These are phyloP conservation scores for Plutella xylostella DNA, from an alignment of 2,888 invertebrate species.

Conservation along the genomic window DNA sequence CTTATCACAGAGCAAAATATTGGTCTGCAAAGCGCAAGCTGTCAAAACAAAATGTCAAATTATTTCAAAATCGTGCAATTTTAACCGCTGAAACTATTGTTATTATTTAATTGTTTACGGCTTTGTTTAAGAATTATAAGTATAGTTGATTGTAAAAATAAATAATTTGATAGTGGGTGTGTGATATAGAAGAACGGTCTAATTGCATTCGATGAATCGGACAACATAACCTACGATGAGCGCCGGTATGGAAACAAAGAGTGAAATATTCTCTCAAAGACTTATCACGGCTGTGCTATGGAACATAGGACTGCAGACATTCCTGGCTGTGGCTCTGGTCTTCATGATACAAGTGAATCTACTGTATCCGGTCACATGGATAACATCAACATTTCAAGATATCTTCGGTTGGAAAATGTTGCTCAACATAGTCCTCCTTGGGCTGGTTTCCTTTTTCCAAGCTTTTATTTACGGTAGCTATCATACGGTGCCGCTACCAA, in stretches of 20 bases:
- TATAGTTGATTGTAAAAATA: too few relatives aligned
- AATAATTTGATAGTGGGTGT: too few relatives aligned
- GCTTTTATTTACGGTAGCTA: conserved; percentile 79
- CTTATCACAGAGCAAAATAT: too few relatives aligned
- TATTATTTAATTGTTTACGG: too few relatives aligned
- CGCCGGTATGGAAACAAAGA: conserved; percentile 47
- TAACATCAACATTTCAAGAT: conserved; percentile 68
- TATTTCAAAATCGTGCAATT: too few relatives aligned
- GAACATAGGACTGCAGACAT: conserved; percentile 68
- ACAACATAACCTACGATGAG: conserved; percentile 17
- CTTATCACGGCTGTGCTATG: conserved; percentile 70
- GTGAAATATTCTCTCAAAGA: conserved; percentile 71
- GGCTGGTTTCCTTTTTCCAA: conserved; percentile 74
- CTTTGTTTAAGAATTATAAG: too few relatives aligned
- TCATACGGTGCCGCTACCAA: conserved; percentile 71
- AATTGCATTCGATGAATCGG: too few relatives aligned
- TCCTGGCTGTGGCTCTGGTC: conserved; percentile 59
- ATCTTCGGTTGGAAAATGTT: conserved; percentile 74
- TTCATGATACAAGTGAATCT: conserved; percentile 72
- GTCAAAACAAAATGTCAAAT: too few relatives aligned
- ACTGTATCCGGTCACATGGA: conserved; percentile 75
- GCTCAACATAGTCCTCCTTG: conserved; percentile 73
- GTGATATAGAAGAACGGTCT: too few relatives aligned
- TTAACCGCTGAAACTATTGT: too few relatives aligned
- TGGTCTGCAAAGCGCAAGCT: too few relatives aligned